Conservation (phyloP, 2,113 vertebrate genomes). For the Silurus glanis region DNA sequence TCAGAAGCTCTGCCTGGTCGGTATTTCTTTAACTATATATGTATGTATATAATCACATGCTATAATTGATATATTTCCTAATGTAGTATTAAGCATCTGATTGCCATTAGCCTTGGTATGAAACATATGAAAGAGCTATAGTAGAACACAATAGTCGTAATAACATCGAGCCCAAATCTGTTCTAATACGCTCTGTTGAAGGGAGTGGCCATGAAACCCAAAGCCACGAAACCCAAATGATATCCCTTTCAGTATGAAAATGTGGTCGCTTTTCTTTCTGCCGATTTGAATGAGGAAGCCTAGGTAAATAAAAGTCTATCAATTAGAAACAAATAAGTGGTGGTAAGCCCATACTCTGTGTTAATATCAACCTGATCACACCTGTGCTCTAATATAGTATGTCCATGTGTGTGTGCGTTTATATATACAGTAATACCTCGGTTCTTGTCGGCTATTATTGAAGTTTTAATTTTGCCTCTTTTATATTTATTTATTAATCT, state of each 20-base stretch:
- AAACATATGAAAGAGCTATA: conserved; percentile 28
- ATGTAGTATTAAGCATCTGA: conserved; percentile 42
- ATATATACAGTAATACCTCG: no score
- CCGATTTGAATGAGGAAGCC: conserved; percentile 47
- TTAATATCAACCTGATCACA: neutral
- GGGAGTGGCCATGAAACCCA: conserved; percentile 9
- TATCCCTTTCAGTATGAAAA: conserved; percentile 49
- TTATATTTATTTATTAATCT: no score
- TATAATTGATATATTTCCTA: conserved; percentile 32
- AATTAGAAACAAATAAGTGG: neutral
- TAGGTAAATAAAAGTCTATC: conserved; percentile 30
- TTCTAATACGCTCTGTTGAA: conserved; percentile 23
- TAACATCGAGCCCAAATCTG: conserved; percentile 23
- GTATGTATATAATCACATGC: conserved; percentile 25
- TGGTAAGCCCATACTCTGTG: neutral
- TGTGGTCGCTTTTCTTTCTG: conserved; percentile 18
- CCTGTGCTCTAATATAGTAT: neutral
- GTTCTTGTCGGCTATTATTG: no score
- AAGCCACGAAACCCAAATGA: conserved; percentile 41
- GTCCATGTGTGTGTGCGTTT: neutral
- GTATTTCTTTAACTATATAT: conserved; percentile 27
- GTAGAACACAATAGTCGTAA: conserved; percentile 41
- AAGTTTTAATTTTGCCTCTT: no score
- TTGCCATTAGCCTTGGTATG: conserved; percentile 41
- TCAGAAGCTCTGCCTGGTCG: conserved; percentile 21